Evolutionary conservation across 2,888 invertebrate species (phyloP).

Genomic region (Galerucella nymphaeae): DNA sequence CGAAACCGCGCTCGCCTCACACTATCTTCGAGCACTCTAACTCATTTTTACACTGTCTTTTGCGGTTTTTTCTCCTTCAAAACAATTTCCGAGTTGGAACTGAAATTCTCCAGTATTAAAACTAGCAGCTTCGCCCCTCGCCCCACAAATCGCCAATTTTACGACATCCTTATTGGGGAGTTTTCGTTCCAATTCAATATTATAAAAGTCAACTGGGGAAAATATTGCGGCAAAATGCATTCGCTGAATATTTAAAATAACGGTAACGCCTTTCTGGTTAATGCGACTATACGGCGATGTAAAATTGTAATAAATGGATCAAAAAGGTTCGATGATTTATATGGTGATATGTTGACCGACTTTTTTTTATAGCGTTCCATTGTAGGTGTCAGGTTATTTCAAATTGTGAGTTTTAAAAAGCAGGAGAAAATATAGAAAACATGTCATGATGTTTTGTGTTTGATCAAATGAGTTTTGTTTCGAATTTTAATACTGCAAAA

Average conservation of each 20-base stretch:
- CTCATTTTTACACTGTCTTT: constrained; percentile 1
- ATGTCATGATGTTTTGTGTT: too few relatives aligned
- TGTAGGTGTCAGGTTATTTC: constrained; percentile 1
- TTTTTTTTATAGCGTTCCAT: constrained; percentile 6
- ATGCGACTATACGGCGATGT: constrained; percentile 20
- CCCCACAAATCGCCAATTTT: constrained; percentile 52
- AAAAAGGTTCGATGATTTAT: constrained; percentile 18
- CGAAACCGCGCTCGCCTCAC: neutral
- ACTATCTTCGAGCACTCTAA: neutral
- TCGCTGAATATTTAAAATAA: constrained; percentile 50
- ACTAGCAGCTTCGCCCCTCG: constrained; percentile 1
- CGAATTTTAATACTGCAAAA: too few relatives aligned
- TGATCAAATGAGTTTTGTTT: too few relatives aligned
- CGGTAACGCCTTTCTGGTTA: constrained; percentile 39
- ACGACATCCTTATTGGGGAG: constrained; percentile 52
- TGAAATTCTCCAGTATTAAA: neutral
- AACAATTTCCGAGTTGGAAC: constrained; percentile 13
- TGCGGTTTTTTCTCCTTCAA: constrained; percentile 14
- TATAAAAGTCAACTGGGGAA: constrained; percentile 53
- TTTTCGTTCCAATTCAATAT: constrained; percentile 53
- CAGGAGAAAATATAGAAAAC: neutral
- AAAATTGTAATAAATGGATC: constrained; percentile 25
- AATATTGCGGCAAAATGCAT: constrained; percentile 50
- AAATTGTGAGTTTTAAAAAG: neutral
- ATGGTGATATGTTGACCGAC: constrained; percentile 14